Evolutionary conservation across 2,797 vertebrate genomes (phyloP).

Genomic region (Phylloscopus collybita): DNA sequence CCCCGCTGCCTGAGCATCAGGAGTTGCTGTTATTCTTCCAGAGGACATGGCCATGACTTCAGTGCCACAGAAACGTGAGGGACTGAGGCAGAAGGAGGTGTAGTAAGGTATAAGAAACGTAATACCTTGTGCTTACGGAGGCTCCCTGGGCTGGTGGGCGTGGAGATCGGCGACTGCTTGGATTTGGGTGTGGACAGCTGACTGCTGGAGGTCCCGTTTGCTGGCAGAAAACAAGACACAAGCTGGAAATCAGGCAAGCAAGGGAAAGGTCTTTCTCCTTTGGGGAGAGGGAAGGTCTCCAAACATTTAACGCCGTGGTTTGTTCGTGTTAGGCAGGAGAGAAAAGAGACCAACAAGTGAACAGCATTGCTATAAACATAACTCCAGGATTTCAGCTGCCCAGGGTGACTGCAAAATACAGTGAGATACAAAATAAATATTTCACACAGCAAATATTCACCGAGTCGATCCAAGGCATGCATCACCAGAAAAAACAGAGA

Average conservation of each 20-base stretch:
- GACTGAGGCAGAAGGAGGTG: conserved; percentile 35
- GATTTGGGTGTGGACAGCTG: conserved; percentile 98
- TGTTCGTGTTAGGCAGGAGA: neutral
- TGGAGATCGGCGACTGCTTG: conserved; percentile 98
- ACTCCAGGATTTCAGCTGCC: neutral
- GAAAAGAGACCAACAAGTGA: neutral
- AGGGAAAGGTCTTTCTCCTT: conserved; percentile 14
- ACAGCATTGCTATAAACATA: neutral
- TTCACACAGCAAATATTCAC: neutral
- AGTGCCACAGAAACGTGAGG: rapidly evolving
- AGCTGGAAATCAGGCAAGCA: conserved; percentile 55
- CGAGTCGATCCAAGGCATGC: neutral
- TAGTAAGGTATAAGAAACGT: conserved; percentile 85
- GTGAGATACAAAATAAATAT: neutral
- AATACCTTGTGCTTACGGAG: conserved; percentile 98
- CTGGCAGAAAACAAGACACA: conserved; percentile 79
- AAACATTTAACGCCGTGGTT: neutral
- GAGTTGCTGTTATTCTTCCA: neutral
- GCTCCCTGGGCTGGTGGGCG: conserved; percentile 94
- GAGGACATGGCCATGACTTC: neutral
- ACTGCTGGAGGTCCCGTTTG: conserved; percentile 97
- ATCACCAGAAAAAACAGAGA: neutral
- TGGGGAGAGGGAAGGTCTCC: conserved; percentile 23
- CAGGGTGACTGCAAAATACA: neutral
- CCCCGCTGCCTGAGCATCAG: neutral